Percentiles rank a stretch among this genome's conserved stretches.
These are phyloP conservation scores for Azemiops feae DNA, from an alignment of 2,113 vertebrate genomes.

Conservation along the genomic window DNA sequence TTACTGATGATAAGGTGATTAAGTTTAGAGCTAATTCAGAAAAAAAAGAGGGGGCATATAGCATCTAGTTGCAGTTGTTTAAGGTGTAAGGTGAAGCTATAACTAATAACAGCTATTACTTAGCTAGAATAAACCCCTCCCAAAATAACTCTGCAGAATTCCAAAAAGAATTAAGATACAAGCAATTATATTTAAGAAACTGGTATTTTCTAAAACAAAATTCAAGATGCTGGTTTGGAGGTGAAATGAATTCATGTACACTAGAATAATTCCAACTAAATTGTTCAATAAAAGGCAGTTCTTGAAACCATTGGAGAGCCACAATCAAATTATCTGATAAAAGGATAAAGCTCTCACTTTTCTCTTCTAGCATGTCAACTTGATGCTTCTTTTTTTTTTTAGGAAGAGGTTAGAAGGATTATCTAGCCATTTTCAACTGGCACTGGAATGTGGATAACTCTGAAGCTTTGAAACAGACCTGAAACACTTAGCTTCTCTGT, in stretches of 20 bases:
- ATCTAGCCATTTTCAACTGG: not conserved
- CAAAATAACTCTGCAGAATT: not conserved
- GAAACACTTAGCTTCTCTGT: not conserved
- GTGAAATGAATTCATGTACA: not conserved
- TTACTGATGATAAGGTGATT: not conserved
- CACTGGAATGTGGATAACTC: not conserved
- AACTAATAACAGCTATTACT: not conserved
- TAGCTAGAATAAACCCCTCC: not conserved
- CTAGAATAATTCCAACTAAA: not conserved
- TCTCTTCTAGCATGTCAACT: not conserved
- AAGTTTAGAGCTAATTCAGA: not conserved
- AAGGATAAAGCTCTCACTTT: not conserved
- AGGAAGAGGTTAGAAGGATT: not conserved
- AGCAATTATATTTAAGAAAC: not conserved
- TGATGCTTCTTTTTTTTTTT: not conserved
- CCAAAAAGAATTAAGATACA: not conserved
- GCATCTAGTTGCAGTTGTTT: not conserved
- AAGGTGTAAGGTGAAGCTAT: not conserved
- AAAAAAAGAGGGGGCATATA: not conserved
- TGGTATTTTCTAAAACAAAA: not conserved
- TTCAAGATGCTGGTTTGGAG: not conserved
- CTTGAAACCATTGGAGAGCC: not conserved
- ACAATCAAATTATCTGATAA: not conserved
- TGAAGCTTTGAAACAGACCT: not conserved
- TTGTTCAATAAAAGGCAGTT: not conserved